Evolutionary conservation across 2,888 invertebrate species (phyloP).

Genomic region (Glyphotaelius pellucidus): DNA sequence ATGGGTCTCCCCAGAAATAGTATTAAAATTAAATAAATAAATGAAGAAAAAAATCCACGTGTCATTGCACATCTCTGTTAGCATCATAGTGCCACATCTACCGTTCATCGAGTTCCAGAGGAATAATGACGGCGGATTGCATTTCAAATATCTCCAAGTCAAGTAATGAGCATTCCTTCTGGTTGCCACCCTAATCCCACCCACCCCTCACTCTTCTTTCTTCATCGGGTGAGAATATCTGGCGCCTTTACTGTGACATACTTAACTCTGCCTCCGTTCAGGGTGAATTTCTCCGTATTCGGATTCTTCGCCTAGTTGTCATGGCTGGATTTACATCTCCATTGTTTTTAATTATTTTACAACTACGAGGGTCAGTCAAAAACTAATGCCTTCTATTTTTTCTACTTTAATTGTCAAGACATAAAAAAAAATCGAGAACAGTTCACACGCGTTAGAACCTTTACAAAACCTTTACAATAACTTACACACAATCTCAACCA

Average conservation of each 20-base stretch:
- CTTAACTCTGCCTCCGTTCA: background rate
- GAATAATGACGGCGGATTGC: conserved; percentile 51
- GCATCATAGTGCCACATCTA: too few relatives aligned
- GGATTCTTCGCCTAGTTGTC: background rate
- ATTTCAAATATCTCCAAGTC: conserved; percentile 45
- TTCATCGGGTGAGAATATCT: background rate
- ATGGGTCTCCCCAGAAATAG: background rate
- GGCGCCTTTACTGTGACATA: background rate
- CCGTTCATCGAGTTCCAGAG: background rate
- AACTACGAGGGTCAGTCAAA: too few relatives aligned
- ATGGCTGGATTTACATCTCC: background rate
- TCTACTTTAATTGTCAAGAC: too few relatives aligned
- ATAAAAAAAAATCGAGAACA: too few relatives aligned
- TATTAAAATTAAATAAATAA: background rate
- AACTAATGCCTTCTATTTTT: too few relatives aligned
- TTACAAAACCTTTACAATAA: too few relatives aligned
- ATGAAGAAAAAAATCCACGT: background rate
- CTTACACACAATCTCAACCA: too few relatives aligned
- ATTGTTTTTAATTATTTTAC: background rate
- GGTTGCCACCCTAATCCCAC: background rate
- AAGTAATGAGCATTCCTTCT: conserved; percentile 48
- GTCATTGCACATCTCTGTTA: background rate
- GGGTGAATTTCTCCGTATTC: background rate
- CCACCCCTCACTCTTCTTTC: background rate
- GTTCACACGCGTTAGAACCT: too few relatives aligned